A percentile compares a stretch with the other conserved stretches of the same genome.
Evolutionary conservation across 2,888 invertebrate genomes (phyloP).

Genomic region (Diplolepis rosae): DNA sequence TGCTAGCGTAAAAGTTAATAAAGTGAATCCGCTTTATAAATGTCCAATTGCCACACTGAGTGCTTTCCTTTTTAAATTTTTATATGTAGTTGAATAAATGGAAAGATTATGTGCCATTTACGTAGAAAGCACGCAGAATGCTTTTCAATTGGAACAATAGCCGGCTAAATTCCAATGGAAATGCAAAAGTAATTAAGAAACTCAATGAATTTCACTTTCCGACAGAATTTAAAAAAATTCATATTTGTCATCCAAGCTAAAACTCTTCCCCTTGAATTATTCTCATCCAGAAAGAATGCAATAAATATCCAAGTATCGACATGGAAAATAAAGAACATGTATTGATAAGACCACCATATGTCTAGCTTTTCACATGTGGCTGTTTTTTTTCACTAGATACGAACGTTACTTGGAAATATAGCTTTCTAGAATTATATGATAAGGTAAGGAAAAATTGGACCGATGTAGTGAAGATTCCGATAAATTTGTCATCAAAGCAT

Average conservation of each 20-base stretch:
- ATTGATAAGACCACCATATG: conserved; percentile 5
- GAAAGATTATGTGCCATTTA: not conserved
- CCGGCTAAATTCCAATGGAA: not conserved
- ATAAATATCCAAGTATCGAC: conserved; percentile 13
- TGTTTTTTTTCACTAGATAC: not conserved
- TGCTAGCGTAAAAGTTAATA: not conserved
- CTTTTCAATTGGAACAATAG: not conserved
- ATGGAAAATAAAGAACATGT: not conserved
- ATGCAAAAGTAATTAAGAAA: not conserved
- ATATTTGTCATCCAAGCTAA: not conserved
- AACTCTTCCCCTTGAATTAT: not conserved
- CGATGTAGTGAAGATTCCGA: not conserved
- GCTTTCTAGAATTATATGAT: not conserved
- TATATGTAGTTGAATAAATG: not conserved
- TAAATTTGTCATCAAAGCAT: not conserved
- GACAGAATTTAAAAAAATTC: not conserved
- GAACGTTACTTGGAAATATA: conserved; percentile 9
- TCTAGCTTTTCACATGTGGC: not conserved
- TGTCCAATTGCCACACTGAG: not conserved
- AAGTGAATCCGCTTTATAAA: not conserved
- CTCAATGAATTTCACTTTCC: not conserved
- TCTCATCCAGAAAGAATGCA: not conserved
- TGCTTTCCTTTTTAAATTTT: not conserved
- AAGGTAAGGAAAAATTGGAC: not conserved
- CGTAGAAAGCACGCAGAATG: not conserved